These are phyloP conservation scores for Clupea harengus DNA, from an alignment of 2,113 vertebrate genomes.

Conservation along the genomic window DNA sequence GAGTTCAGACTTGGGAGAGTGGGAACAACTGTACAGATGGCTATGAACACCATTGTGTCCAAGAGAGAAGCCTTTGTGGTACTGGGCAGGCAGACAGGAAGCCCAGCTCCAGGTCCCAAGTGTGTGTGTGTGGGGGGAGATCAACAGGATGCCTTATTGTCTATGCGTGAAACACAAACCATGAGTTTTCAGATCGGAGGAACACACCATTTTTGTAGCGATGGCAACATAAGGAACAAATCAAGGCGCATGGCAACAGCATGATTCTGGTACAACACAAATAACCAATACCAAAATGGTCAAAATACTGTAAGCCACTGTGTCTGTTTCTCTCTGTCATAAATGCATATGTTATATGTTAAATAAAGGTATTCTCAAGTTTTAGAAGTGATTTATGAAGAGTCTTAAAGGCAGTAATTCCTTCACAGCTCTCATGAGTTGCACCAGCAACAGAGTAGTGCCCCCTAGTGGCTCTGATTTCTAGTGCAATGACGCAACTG, in stretches of 20 bases:
- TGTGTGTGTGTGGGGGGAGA: constrained; percentile 51
- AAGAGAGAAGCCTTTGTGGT: constrained; percentile 36
- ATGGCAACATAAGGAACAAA: constrained; percentile 19
- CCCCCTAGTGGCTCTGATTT: constrained; percentile 30
- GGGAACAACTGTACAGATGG: neutral
- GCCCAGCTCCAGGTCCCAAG: constrained; percentile 43
- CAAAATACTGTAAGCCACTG: no score
- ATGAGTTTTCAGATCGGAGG: constrained; percentile 46
- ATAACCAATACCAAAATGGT: constrained; percentile 12
- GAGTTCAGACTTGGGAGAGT: neutral
- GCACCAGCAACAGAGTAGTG: constrained; percentile 9
- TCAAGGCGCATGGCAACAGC: neutral
- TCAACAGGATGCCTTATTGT: constrained; percentile 57
- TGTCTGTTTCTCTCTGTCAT: no score
- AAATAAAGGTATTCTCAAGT: no score
- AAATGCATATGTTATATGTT: no score
- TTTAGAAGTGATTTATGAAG: neutral
- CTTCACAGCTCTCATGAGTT: no score
- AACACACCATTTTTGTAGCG: constrained; percentile 44
- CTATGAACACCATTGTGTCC: constrained; percentile 29
- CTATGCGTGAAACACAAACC: constrained; percentile 57
- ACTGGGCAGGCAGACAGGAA: constrained; percentile 41
- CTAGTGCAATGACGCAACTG: neutral
- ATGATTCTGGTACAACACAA: neutral
- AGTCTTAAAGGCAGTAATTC: neutral